phyloP scores from a whole-genome alignment of 2,888 invertebrate species.

The Pollenia angustigena region DNA sequence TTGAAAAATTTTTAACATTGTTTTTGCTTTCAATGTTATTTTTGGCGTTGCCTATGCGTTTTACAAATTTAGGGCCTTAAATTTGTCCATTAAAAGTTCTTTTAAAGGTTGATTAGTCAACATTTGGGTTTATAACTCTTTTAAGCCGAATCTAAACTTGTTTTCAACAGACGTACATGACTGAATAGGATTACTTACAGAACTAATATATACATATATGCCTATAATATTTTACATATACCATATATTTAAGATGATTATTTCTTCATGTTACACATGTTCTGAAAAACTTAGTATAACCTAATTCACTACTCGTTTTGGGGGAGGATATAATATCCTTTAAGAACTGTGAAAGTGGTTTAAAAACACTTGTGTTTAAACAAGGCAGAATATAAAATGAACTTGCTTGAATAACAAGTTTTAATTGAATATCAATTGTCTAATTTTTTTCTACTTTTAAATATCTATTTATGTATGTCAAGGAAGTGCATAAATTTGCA shows the following conservation, averaged over 20 bases:
- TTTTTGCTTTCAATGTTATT: too few relatives aligned
- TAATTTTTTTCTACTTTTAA: background rate
- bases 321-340: slow-evolving; percentile 3
- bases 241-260: background rate
- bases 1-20: too few relatives aligned
- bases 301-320: background rate
- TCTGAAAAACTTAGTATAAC: background rate
- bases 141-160: too few relatives aligned
- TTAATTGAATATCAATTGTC: slow-evolving; percentile 35
- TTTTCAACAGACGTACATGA: too few relatives aligned
- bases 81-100: too few relatives aligned
- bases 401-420: background rate
- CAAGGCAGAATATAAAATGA: slow-evolving; percentile 15
- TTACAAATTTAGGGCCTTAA: too few relatives aligned
- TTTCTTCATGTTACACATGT: background rate
- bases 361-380: slow-evolving; percentile 21
- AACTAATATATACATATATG: too few relatives aligned
- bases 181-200: too few relatives aligned
- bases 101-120: too few relatives aligned
- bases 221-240: too few relatives aligned
- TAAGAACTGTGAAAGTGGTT: background rate
- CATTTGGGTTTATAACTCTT: too few relatives aligned
- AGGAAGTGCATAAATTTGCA: slow-evolving; percentile 54
- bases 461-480: slow-evolving; percentile 41
- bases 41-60: too few relatives aligned